Evolutionary conservation across 2,888 invertebrate species (phyloP), one percentile per base, ranked within the genome.

Genomic region (Adineta ricciae): DNA sequence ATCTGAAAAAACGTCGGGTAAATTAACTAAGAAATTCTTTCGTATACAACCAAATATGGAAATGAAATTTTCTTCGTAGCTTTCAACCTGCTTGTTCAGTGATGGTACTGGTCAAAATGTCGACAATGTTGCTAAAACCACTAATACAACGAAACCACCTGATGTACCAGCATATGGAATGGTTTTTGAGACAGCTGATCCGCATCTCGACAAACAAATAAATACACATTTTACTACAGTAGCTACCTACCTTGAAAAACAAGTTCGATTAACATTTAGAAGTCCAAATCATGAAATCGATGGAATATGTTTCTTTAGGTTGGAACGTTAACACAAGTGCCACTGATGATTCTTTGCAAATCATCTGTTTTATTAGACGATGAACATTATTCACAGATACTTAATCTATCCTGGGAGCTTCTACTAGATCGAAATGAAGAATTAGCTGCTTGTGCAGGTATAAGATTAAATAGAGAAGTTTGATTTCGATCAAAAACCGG

Each of bases 361-460:
- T 95, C 96, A 0, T 95, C 96, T 0, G 94, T 95, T 0, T 94
- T 96, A 8, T 92, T 98, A 90, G 92, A 93, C 3, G 96, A 96
- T 89, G 96, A 95, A 88, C 88, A 89, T 86, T 95, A 96, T 88
- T 92, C 94, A 3, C 95, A 96, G 88, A 93, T 96, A 54, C 93
- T 97, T 86, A 95, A 95, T 0, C 94, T 96, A 0, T 95, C 96
- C 0, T 99, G 99, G 99, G 95, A 97, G 89, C 92, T 99, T 32
- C 92, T 99, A 9, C 90, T 98, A 73, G 97, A 99, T 89, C 93
- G 94, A 24, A 97, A 97, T 88, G 91, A 92, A 87, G 92, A 93
- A 87, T 89, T 92, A 27, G 90, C 91, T 32, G 90, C 92, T 38
- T 89, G 91, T 86, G 91, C 92, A 83, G 92, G 91, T 91, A 85